Percentiles rank a stretch among this genome's conserved stretches.
phyloP scores from a whole-genome alignment of 2,113 vertebrate genomes.

The Crocuta crocuta region DNA sequence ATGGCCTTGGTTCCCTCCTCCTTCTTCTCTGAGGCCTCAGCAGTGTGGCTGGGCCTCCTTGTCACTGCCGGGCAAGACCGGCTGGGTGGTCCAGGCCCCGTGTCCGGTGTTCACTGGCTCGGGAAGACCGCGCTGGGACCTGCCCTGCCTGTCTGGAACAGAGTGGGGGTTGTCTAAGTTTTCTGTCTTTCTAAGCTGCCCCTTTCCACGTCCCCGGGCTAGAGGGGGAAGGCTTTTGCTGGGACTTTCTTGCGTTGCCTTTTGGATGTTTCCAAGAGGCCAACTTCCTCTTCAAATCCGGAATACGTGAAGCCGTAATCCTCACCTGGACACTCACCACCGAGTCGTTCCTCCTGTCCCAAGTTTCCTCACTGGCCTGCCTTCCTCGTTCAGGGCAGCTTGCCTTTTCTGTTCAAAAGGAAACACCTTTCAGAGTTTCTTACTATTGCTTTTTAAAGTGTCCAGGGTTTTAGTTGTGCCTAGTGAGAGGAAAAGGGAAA shows the following conservation, averaged over 20 bases:
- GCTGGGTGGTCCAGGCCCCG: not conserved
- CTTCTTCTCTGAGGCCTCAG: not conserved
- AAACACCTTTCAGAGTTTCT: not conserved
- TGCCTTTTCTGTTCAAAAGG: not conserved
- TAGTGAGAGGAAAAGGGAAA: not conserved
- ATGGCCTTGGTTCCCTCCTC: fast-evolving
- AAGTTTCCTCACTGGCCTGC: not conserved
- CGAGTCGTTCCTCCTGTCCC: not conserved
- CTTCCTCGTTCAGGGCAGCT: not conserved
- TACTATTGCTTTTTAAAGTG: not conserved
- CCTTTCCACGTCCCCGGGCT: not conserved
- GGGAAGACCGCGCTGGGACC: no score
- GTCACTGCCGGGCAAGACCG: not conserved
- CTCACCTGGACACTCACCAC: not conserved
- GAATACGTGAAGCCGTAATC: fast-evolving
- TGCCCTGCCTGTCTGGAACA: no score
- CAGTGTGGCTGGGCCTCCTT: fast-evolving
- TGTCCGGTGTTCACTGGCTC: no score
- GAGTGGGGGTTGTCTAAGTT: not conserved
- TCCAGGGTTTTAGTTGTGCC: not conserved
- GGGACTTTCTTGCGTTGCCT: not conserved
- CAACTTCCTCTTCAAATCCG: not conserved
- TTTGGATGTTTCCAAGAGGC: not conserved
- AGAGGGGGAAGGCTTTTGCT: not conserved
- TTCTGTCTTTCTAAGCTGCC: no score